Evolutionary conservation across 2,113 vertebrate genomes (phyloP).

Genomic region (Hystrix brachyura): DNA sequence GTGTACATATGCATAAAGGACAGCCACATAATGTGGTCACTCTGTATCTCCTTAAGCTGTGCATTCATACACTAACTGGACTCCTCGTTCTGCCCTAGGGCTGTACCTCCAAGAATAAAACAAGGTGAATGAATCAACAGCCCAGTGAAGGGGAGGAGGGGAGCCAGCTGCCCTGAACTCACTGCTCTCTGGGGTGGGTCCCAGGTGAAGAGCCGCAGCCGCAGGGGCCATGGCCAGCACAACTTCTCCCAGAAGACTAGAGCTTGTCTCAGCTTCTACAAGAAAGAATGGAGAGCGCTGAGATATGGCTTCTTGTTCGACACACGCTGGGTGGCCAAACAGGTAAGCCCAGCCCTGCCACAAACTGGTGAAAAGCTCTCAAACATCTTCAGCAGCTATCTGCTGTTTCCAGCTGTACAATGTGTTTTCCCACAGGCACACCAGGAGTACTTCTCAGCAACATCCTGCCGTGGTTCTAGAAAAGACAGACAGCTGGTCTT

Average conservation of each 20-base stretch:
- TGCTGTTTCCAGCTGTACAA: rapidly evolving
- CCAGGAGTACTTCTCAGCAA: rapidly evolving
- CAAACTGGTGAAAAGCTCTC: rapidly evolving
- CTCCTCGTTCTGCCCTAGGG: not conserved
- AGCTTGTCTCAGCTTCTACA: not conserved
- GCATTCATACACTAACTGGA: rapidly evolving
- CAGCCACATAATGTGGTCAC: rapidly evolving
- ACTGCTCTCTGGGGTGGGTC: not conserved
- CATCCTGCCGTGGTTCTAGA: not conserved
- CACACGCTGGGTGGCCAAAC: not conserved
- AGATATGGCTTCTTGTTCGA: rapidly evolving
- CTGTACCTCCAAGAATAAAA: rapidly evolving
- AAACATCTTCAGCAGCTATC: rapidly evolving
- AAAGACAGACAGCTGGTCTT: not conserved
- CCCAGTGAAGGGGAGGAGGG: not conserved
- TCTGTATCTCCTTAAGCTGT: not conserved
- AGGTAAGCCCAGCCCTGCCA: not conserved
- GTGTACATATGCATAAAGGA: rapidly evolving
- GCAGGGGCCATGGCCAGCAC: not conserved
- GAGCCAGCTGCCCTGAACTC: not conserved
- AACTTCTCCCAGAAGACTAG: not conserved
- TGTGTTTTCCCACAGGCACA: not conserved
- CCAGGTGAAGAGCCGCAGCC: not conserved
- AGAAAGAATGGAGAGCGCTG: not conserved
- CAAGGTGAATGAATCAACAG: not conserved